Base-by-base conservation (phyloP, 2,888 invertebrate species). In the Eristalis arbustorum region DNA sequence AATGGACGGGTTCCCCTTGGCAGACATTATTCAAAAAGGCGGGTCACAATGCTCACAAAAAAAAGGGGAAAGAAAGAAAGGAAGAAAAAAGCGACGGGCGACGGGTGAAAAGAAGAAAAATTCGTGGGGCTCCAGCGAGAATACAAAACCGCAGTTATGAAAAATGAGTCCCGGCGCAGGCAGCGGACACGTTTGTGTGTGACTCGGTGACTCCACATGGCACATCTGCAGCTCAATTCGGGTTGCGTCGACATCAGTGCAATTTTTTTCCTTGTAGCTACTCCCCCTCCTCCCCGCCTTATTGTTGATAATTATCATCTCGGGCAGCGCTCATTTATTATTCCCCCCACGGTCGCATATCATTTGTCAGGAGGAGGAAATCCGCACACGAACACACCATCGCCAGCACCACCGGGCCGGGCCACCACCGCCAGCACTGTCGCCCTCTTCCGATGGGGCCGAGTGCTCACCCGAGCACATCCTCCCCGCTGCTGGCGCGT, bases 311-410 rank as follows among this genome's bases (percentile, higher is more conserved):
- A 87, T 87, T 87, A 87, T 83, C 87, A 87, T 83, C 83, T 67
- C 83, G 78, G 83, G 87, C 72, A 77, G 59, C 23, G 57, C 72
- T 83, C 87, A 87, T 87, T 87, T 87, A 87, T 87, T 87, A 87
- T 87, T 87, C 87, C 78, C 85, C 75, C 83, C 78, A 87, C 87
- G 83, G 82, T 78, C 83, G 87, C 83, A 72, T 79, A 83, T 83
- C 75, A 87, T 87, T 87, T 83, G 87, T 83, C 87, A 87, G 83
- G 75, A 87, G 73, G 69, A 87, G 83, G 87, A 87, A 83, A 87
- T 87, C 87, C 87, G 83, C 87, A 87, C 78, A 87, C 75, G 78
- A 84, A 76, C 63, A 66, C 40, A 66, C 42, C 28, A 31, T 49
- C 49, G n/a, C 18, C 49, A 59, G 31, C 31, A 31, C 5, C 18